phyloP scores from a whole-genome alignment of 2,797 vertebrate genomes.

The Trematomus bernacchii region DNA sequence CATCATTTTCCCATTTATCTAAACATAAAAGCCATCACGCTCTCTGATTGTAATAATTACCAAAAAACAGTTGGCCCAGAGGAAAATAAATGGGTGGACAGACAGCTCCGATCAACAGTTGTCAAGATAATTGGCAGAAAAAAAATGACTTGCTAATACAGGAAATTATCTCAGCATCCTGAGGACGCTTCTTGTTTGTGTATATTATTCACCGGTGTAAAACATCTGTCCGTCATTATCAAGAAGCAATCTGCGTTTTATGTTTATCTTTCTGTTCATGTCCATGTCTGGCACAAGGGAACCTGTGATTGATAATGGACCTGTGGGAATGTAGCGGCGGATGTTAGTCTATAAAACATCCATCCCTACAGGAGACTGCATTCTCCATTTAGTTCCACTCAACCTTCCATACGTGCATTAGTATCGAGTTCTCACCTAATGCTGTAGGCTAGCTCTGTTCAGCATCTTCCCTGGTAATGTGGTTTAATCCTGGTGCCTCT shows the following conservation, averaged over 20 bases:
- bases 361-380: conserved; percentile 21
- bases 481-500: conserved; percentile 59
- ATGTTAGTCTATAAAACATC: conserved; percentile 55
- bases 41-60: conserved; percentile 20
- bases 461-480: conserved; percentile 57
- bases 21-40: conserved; percentile 14
- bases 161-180: conserved; percentile 63
- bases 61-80: conserved; percentile 11
- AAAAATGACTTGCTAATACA: conserved; percentile 48
- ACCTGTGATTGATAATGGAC: conserved; percentile 59
- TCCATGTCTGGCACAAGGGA: conserved; percentile 52
- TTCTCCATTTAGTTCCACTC: conserved; percentile 48
- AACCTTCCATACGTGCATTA: conserved; percentile 36
- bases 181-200: conserved; percentile 53
- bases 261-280: conserved; percentile 62
- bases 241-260: conserved; percentile 54
- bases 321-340: conserved; percentile 45
- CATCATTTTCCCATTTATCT: conserved; percentile 1
- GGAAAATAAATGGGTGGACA: conserved; percentile 15
- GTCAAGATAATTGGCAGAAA: conserved; percentile 51
- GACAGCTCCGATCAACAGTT: conserved; percentile 56
- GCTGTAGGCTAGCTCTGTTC: conserved; percentile 54
- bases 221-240: conserved; percentile 73
- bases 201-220: conserved; percentile 47
- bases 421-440: conserved; percentile 39